A percentile compares a stretch with the other conserved stretches of the same genome.
phyloP scores from a whole-genome alignment of 2,113 vertebrate species.

The Amia ocellicauda region DNA sequence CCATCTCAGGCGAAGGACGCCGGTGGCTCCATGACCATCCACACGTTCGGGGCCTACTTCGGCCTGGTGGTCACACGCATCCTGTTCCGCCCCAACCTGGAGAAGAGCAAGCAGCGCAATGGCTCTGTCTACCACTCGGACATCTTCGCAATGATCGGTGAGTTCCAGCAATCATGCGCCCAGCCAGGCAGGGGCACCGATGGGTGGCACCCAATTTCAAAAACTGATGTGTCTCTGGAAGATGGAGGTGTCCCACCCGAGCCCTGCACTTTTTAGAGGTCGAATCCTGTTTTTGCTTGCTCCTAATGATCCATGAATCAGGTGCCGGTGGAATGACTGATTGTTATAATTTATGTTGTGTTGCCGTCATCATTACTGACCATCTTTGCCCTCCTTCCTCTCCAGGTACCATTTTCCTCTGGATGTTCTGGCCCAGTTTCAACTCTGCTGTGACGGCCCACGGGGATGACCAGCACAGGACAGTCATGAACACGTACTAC shows the following conservation, averaged over 20 bases:
- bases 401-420: conserved; percentile 84
- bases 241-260: background rate
- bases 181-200: background rate
- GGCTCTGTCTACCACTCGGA: conserved; percentile 68
- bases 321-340: too few relatives aligned
- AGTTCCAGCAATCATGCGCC: conserved; percentile 3
- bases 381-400: too few relatives aligned
- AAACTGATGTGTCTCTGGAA: background rate
- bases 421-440: conserved; percentile 97
- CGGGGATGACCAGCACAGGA: conserved; percentile 72
- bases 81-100: conserved; percentile 63
- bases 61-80: conserved; percentile 78
- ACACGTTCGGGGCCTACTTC: conserved; percentile 89
- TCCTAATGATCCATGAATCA: too few relatives aligned
- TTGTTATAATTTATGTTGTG: too few relatives aligned
- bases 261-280: too few relatives aligned
- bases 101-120: conserved; percentile 67
- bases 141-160: conserved; percentile 85
- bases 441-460: conserved; percentile 66
- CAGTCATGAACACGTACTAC: conserved; percentile 84
- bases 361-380: too few relatives aligned
- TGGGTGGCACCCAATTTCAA: background rate
- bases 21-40: conserved; percentile 87
- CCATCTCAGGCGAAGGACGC: conserved; percentile 75
- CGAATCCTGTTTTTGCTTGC: too few relatives aligned